Conservation (phyloP, 2,888 invertebrate genomes). For the Hemistola chrysoprasaria region DNA sequence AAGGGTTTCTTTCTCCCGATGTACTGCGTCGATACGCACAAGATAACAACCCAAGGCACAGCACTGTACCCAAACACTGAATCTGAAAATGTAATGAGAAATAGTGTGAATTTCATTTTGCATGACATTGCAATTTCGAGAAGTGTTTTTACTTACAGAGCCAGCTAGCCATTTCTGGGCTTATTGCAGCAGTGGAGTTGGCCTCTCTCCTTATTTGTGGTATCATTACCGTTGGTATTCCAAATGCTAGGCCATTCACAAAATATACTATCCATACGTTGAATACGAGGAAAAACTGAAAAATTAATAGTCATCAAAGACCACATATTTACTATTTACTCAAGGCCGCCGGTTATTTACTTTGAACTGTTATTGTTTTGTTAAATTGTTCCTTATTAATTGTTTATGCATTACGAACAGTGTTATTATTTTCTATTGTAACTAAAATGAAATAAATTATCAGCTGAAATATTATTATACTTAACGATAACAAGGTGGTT, state of each 20-base stretch:
- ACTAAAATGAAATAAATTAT: too few relatives aligned
- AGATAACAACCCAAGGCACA: constrained; percentile 31
- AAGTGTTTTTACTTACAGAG: constrained; percentile 20
- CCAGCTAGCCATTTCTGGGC: constrained; percentile 35
- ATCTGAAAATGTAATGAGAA: constrained; percentile 31
- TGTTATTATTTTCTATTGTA: too few relatives aligned
- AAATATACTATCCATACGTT: constrained; percentile 30
- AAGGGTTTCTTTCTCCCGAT: constrained; percentile 31
- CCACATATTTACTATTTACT: too few relatives aligned
- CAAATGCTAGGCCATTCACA: constrained; percentile 27
- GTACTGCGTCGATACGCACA: constrained; percentile 19
- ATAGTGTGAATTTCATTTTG: too few relatives aligned
- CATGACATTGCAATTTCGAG: too few relatives aligned
- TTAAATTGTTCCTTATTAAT: too few relatives aligned
- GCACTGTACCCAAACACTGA: constrained; percentile 31
- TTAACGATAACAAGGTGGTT: too few relatives aligned
- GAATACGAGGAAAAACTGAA: neutral
- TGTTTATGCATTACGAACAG: too few relatives aligned
- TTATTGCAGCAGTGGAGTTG: constrained; percentile 29
- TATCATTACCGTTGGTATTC: constrained; percentile 36
- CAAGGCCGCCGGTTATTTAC: too few relatives aligned
- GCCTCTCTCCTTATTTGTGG: constrained; percentile 33
- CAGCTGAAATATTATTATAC: too few relatives aligned
- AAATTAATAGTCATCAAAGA: neutral
- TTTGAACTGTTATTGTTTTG: too few relatives aligned